Base-by-base conservation (phyloP, 1,140 invertebrate species). In the Ceratina japonica region DNA sequence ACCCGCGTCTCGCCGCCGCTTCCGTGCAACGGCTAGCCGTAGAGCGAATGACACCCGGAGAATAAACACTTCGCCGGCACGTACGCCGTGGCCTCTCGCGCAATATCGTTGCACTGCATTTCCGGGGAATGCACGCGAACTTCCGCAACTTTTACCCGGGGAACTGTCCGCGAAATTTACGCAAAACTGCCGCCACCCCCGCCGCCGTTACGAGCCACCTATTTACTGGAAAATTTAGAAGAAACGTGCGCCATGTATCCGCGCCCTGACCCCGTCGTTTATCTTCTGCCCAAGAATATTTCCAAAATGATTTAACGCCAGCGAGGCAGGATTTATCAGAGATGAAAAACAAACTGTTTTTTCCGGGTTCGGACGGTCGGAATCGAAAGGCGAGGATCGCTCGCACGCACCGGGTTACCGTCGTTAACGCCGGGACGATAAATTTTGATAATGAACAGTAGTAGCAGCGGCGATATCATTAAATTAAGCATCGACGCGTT, bases 371-470 rank as follows among this genome's bases (percentile, higher is more conserved):
- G 37, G 10, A 10, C 10, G 10, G 10, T 44, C 37, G 5, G 37
- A 44, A 78, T 78, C 18, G 68, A 56, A 72, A 31, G 10, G 69
- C 13, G 10, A n/a, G 3, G 54, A 13, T n/a, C 1, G 68, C 31
- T 27, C 66, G 12, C 8, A 22, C 62, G 52, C 66, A 10, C 22
- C 20, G 62, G 70, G 70, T 58, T 79, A 79, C 52, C 77, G 59
- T 79, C 37, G 71, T 74, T 79, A 79, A 79, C 54, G 69, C 65
- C 51, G 44, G 44, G 62, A 12, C 72, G 66, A 84, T 84, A 84
- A 84, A 84, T 84, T 84, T 84, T 84, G 83, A 80, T 84, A 76
- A 84, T 84, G 83, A 84, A 84, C 82, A 80, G 82, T 64, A 72
- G 78, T 75, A 80, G 83, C 75, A 52, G 83, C 75, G 52, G 71